Conservation (phyloP, 2,797 vertebrate species). For the Labroides dimidiatus region DNA sequence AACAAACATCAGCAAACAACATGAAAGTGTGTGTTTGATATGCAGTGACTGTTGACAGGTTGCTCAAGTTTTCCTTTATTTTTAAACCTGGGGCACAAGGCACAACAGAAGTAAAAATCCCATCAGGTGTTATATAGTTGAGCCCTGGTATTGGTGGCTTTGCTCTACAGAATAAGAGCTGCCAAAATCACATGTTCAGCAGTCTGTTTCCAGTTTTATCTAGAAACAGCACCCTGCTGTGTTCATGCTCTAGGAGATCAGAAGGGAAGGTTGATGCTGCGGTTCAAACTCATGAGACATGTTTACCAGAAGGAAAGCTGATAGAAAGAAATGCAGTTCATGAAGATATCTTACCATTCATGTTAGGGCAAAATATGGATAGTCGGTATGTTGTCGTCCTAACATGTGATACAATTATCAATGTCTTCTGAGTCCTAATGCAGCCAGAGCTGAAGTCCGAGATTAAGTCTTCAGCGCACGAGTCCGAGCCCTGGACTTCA, state of each 20-base stretch:
- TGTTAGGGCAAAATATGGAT: too few relatives aligned
- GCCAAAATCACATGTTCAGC: slow-evolving; percentile 5
- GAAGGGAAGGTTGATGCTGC: slow-evolving; percentile 4
- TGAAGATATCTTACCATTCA: slow-evolving; percentile 20
- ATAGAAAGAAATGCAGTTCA: background rate
- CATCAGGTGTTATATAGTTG: slow-evolving; percentile 25
- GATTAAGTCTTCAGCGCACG: too few relatives aligned
- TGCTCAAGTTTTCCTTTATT: slow-evolving; percentile 54
- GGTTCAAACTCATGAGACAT: slow-evolving; percentile 25
- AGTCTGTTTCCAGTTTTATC: slow-evolving; percentile 20
- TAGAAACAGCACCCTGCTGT: slow-evolving; percentile 10
- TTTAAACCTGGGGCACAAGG: slow-evolving; percentile 49
- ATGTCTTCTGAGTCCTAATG: too few relatives aligned
- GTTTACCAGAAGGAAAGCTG: background rate
- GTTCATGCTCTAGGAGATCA: slow-evolving; percentile 30
- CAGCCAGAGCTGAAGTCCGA: too few relatives aligned
- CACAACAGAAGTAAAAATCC: slow-evolving; percentile 21
- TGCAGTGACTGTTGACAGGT: slow-evolving; percentile 57
- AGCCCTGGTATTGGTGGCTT: slow-evolving; percentile 34
- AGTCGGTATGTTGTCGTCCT: too few relatives aligned
- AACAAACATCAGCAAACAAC: slow-evolving; percentile 55
- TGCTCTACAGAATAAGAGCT: slow-evolving; percentile 22
- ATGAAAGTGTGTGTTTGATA: slow-evolving; percentile 62
- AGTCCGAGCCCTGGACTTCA: too few relatives aligned
- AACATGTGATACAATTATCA: too few relatives aligned